A percentile compares a stretch with the other conserved stretches of the same genome.
These are phyloP conservation scores for Tylochromis polylepis DNA, from an alignment of 2,113 vertebrate species.

Conservation along the genomic window DNA sequence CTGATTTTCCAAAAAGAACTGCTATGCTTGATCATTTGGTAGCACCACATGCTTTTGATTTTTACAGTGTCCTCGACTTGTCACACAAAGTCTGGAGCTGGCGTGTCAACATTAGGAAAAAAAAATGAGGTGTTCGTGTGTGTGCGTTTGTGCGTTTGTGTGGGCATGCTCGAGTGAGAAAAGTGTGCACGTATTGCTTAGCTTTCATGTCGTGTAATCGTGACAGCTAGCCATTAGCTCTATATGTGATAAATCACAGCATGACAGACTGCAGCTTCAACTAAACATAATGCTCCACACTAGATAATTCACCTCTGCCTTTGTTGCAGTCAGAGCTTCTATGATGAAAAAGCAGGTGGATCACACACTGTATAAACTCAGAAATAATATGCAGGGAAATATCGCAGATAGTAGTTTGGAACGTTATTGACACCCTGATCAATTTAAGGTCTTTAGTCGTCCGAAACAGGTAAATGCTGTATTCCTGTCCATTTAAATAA, in stretches of 20 bases:
- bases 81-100: slow-evolving; percentile 38
- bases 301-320: background rate
- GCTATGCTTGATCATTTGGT: background rate
- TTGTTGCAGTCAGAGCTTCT: background rate
- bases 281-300: slow-evolving; percentile 64
- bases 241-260: slow-evolving; percentile 69
- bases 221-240: slow-evolving; percentile 54
- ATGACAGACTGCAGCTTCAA: slow-evolving; percentile 67
- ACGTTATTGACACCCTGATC: background rate
- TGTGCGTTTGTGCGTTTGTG: background rate
- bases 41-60: slow-evolving; percentile 26
- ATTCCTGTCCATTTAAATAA: background rate
- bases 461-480: background rate
- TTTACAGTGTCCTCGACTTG: slow-evolving; percentile 22
- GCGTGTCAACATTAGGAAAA: slow-evolving; percentile 30
- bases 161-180: background rate
- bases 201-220: slow-evolving; percentile 64
- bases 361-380: background rate
- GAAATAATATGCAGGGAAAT: background rate
- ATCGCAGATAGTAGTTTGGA: background rate
- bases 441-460: background rate
- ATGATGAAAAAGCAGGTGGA: background rate
- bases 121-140: background rate
- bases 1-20: background rate
- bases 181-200: background rate